Base-by-base conservation (phyloP, 2,113 vertebrate genomes). In the Callaeas wilsoni region DNA sequence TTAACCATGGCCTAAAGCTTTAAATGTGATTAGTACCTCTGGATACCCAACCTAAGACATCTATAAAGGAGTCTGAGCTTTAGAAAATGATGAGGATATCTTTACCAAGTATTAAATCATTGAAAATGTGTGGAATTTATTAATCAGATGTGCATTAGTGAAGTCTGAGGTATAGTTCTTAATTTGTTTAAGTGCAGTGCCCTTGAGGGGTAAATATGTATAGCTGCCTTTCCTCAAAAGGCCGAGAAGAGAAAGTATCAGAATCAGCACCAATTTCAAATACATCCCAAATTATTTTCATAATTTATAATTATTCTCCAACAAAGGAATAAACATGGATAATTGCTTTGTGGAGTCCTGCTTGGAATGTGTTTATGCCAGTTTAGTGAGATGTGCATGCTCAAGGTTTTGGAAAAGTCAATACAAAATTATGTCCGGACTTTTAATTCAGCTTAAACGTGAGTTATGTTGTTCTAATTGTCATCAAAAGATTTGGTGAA, bases 1-100 rank as follows among this genome's bases (percentile, higher is more conserved):
- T 93, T 86, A 87, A 79, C 77, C 12, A 2, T 50, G 75, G 67
- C 87, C 87, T 92, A 46, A 56, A 93, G 82, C 92, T 95, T 95
- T 46, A 74, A 8, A 68, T 74, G 47, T 67, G 50, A 52, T 62
- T 76, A 47, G 69, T 60, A 52, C 53, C 25, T 91, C 46, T 59
- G 59, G 46, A 37, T 87, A 52, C 15, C 59, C 70, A 84, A 39
- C 33, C 62, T 33, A 60, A 91, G 78, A 90, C 67, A 62, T 90
- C 30, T 78, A 0, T 49, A 59, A 76, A 88, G 41, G 42, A 63
- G 53, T 50, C 59, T 47, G 53, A 74, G 46, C 39, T 80, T 86
- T 87, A 55, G 65, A 50, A 87, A 47, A 27, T 27, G 16, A 19
- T 64, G 44, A 6, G 53, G 13, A 18, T 73, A 41, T 55, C 57